phyloP scores from a whole-genome alignment of 2,888 invertebrate genomes.

The Callinectes sapidus region DNA sequence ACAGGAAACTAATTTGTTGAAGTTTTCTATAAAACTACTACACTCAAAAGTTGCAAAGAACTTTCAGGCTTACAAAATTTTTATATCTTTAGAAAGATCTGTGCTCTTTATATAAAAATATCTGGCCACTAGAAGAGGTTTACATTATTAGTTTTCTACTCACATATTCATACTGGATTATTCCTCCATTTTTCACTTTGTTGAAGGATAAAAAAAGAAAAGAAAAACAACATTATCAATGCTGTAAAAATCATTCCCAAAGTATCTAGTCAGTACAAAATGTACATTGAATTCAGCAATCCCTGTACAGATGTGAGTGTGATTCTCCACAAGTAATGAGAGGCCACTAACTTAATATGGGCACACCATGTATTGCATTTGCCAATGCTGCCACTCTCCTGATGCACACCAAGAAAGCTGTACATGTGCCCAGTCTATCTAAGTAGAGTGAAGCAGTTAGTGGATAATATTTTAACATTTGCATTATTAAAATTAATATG shows the following conservation, averaged over 20 bases:
- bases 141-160: neutral
- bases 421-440: neutral
- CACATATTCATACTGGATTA: neutral
- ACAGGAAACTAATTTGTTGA: neutral
- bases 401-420: neutral
- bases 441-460: neutral
- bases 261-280: neutral
- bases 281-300: neutral
- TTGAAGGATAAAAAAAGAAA: neutral
- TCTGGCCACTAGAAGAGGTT: neutral
- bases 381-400: neutral
- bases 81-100: neutral
- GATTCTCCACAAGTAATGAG: neutral
- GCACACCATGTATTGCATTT: neutral
- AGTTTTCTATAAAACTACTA: neutral
- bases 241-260: neutral
- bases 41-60: neutral
- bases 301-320: constrained; percentile 7
- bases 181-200: neutral
- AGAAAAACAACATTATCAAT: neutral
- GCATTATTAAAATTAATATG: neutral
- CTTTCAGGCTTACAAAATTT: neutral
- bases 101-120: neutral
- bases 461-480: neutral
- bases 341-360: neutral